Percentiles rank a stretch among this genome's conserved stretches.
Evolutionary conservation across 2,113 vertebrate genomes (phyloP).

Genomic region (Podarcis raffonei): DNA sequence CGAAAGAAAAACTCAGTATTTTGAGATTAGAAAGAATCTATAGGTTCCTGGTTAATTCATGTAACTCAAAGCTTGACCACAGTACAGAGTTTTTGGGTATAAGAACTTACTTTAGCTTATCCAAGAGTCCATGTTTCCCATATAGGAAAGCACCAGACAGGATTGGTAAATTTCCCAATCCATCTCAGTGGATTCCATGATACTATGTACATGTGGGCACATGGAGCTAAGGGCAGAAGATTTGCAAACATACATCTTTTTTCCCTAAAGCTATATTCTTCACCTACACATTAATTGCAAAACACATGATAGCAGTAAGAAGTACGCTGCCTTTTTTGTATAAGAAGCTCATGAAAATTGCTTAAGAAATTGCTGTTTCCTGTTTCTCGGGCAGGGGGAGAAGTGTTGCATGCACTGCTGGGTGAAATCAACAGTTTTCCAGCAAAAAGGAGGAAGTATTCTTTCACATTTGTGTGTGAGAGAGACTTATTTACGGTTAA

Average conservation of each 20-base stretch:
- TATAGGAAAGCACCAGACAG: not conserved
- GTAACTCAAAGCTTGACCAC: not conserved
- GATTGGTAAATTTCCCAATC: not conserved
- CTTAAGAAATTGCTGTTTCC: no score
- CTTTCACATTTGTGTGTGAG: no score
- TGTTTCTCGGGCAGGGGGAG: no score
- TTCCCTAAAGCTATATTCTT: not conserved
- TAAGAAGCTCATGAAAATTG: no score
- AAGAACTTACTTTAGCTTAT: not conserved
- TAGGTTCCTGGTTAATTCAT: not conserved
- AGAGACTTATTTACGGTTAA: no score
- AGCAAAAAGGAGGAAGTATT: no score
- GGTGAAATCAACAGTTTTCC: no score
- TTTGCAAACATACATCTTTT: not conserved
- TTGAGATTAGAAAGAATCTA: not conserved
- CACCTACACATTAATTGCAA: not conserved
- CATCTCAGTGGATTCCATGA: not conserved
- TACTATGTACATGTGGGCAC: not conserved
- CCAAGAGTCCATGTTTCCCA: not conserved
- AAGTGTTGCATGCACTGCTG: no score
- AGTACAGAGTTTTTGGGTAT: not conserved
- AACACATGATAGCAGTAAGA: not conserved
- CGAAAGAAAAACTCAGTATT: not conserved
- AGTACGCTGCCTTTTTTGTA: not conserved
- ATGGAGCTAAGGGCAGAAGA: not conserved